Evolutionary conservation across 2,888 invertebrate species (phyloP).

Genomic region (Helleia helle): DNA sequence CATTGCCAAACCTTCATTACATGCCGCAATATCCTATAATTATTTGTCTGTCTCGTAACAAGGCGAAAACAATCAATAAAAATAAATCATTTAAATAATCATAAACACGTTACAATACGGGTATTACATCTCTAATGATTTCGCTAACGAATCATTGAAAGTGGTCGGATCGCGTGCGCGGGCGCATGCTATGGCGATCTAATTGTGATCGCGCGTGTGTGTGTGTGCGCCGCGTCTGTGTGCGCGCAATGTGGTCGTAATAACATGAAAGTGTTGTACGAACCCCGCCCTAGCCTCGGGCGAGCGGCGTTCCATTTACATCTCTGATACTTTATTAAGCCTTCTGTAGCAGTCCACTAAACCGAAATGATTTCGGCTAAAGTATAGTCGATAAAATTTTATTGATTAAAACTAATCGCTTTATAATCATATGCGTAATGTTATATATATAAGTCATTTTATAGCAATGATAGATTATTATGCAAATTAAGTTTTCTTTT

Average conservation of each 20-base stretch:
- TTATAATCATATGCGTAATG: too few species aligned
- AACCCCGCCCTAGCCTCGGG: conserved; percentile 71
- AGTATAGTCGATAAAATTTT: not conserved
- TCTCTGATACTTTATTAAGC: conserved; percentile 68
- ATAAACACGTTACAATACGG: conserved; percentile 72
- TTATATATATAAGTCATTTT: too few species aligned
- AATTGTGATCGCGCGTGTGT: conserved; percentile 27
- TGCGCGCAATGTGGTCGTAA: conserved; percentile 57
- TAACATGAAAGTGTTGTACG: conserved; percentile 72
- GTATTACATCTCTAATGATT: conserved; percentile 74
- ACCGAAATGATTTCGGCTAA: conserved; percentile 9
- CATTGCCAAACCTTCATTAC: conserved; percentile 63
- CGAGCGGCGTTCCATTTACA: conserved; percentile 65
- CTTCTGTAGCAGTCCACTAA: conserved; percentile 39
- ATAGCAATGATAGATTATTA: too few species aligned
- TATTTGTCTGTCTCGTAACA: conserved; percentile 72
- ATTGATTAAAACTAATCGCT: not conserved
- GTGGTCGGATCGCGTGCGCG: conserved; percentile 68
- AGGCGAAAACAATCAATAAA: conserved; percentile 74
- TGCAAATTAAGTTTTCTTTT: too few species aligned
- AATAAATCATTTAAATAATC: conserved; percentile 75
- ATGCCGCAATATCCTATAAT: conserved; percentile 67
- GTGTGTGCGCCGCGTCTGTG: conserved; percentile 30
- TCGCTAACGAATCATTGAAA: conserved; percentile 74
- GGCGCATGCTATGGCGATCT: conserved; percentile 29